A percentile compares a stretch with the other conserved stretches of the same genome.
Conservation (phyloP, 1,140 invertebrate species). For the Megathymus violae region DNA sequence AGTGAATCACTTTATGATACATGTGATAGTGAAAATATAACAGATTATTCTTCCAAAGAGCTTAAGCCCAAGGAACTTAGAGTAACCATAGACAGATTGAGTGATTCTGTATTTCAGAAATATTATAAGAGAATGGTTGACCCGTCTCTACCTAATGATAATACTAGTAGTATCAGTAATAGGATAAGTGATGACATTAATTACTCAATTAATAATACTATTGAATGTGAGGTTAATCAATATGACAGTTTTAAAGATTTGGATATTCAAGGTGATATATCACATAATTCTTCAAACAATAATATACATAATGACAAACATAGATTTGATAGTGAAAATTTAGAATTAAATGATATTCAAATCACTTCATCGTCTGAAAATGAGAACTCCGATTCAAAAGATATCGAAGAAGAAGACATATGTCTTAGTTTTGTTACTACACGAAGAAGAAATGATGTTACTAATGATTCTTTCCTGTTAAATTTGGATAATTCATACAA, state of each 20-base stretch:
- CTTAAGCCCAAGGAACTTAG: constrained; percentile 41
- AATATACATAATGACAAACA: background rate
- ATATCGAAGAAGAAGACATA: constrained; percentile 41
- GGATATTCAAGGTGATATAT: background rate
- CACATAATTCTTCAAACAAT: background rate
- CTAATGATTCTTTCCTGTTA: constrained; percentile 56
- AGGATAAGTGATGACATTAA: constrained; percentile 26
- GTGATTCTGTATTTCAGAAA: constrained; percentile 56
- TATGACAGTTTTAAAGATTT: constrained; percentile 29
- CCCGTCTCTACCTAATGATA: constrained; percentile 6
- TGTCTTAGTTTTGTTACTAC: constrained; percentile 67
- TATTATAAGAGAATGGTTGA: constrained; percentile 52
- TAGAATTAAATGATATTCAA: background rate
- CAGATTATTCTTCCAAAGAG: constrained; percentile 18
- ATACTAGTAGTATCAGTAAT: constrained; percentile 21
- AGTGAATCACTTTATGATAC: constrained; percentile 49
- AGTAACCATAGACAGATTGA: constrained; percentile 55
- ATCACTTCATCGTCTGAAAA: constrained; percentile 14
- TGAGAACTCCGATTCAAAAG: constrained; percentile 34
- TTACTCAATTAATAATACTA: constrained; percentile 7
- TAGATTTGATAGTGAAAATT: constrained; percentile 1
- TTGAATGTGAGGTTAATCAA: constrained; percentile 28
- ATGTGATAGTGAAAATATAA: constrained; percentile 45
- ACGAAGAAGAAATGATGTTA: constrained; percentile 58
- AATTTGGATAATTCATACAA: constrained; percentile 49